phyloP scores from a whole-genome alignment of 2,888 invertebrate species.

The Netelia melanura region DNA sequence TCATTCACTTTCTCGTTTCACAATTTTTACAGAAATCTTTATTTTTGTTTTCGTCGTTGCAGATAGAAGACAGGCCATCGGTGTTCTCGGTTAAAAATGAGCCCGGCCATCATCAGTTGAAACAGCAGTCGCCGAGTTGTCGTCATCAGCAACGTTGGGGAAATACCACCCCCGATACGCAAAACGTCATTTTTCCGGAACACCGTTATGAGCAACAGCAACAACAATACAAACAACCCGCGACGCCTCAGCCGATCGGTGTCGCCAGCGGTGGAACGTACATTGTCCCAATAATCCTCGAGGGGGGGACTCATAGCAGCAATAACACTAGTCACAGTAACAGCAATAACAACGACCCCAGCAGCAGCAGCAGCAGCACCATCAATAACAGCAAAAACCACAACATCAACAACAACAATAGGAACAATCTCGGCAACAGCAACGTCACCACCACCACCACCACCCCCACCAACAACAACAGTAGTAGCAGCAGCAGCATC shows the following conservation, averaged over 20 bases:
- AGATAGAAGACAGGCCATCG: slow-evolving; percentile 83
- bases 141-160: slow-evolving; percentile 83
- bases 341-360: slow-evolving; percentile 79
- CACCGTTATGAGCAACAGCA: slow-evolving; percentile 62
- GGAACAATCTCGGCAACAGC: slow-evolving; percentile 19
- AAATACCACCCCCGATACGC: slow-evolving; percentile 67
- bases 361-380: slow-evolving; percentile 68
- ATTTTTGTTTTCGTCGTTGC: slow-evolving; percentile 8
- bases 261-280: slow-evolving; percentile 84
- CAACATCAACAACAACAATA: neutral
- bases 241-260: slow-evolving; percentile 25
- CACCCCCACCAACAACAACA: neutral
- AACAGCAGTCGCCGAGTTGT: slow-evolving; percentile 74
- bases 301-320: slow-evolving; percentile 85
- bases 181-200: slow-evolving; percentile 34
- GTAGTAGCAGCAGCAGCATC: slow-evolving; percentile 65
- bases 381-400: slow-evolving; percentile 59
- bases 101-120: slow-evolving; percentile 80
- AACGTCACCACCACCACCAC: neutral
- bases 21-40: neutral
- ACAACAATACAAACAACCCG: slow-evolving; percentile 49
- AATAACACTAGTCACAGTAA: neutral
- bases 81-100: slow-evolving; percentile 80
- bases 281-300: slow-evolving; percentile 90
- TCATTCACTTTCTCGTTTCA: slow-evolving; percentile 68